Conservation (phyloP, 2,113 vertebrate genomes). For the Pongo pygmaeus region DNA sequence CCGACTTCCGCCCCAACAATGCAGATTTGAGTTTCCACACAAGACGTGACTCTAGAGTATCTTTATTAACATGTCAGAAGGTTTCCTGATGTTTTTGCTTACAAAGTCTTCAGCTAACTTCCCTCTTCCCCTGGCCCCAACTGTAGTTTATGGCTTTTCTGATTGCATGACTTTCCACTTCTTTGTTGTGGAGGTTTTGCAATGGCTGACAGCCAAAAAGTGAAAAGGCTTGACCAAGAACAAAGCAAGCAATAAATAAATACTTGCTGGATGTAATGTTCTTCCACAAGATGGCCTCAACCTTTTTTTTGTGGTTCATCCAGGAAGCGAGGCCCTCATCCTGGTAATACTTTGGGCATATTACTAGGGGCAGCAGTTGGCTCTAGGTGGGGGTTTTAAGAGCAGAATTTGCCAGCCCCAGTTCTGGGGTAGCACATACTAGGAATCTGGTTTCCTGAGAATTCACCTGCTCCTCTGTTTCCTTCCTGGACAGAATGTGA, state of each 20-base stretch:
- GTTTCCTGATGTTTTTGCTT: not conserved
- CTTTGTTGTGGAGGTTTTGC: not conserved
- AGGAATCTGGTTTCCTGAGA: not conserved
- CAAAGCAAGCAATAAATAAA: not conserved
- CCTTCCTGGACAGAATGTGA: not conserved
- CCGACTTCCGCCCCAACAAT: not conserved
- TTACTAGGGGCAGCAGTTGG: accelerated
- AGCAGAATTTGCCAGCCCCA: not conserved
- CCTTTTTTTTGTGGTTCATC: not conserved
- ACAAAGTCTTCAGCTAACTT: not conserved
- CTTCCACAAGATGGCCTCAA: not conserved
- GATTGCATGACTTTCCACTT: not conserved
- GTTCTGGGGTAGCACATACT: not conserved
- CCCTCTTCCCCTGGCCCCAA: not conserved
- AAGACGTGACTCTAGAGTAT: not conserved
- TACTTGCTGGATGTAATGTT: not conserved
- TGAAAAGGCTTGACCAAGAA: not conserved
- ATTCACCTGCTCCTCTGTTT: not conserved
- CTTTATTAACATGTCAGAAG: not conserved
- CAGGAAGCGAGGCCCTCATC: not conserved
- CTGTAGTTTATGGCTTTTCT: not conserved
- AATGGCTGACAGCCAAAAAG: not conserved
- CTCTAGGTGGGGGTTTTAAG: not conserved
- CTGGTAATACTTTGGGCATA: not conserved
- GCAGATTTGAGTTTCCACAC: not conserved